Evolutionary conservation across 2,797 vertebrate species (phyloP), one percentile per base, ranked within the genome.

Genomic region (Molossus molossus): DNA sequence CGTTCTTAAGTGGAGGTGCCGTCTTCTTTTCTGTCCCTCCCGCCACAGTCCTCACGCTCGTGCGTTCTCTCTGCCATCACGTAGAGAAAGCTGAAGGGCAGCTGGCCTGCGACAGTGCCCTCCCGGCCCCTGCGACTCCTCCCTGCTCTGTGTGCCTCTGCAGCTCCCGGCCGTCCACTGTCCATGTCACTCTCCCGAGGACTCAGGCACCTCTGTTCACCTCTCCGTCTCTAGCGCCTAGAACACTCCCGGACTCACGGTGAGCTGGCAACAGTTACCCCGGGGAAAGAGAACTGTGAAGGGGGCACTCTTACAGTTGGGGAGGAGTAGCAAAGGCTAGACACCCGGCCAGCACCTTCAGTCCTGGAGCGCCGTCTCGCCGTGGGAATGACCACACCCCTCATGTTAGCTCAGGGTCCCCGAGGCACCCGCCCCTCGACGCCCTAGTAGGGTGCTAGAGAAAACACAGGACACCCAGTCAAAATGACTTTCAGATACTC

Each of bases 391-490:
- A 81, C 9, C 20, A 73, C 14, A 18, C 60, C 17, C 23, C 0
- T 33, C 15, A 4, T 0, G 0, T 7, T 37, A 53, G 9, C 70
- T 48, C 11, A 5, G 13, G 0, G 10, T 57, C 29, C 10, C 53
- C 13, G 14, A 27, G 27, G 21, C 45, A 0, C 45, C 80, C 4
- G 1, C 25, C 53, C 5, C 45, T 50, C 1, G 1, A 23, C 25
- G 6, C 45, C 53, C 15, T 18, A 1, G 55, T 6, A 4, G 17
- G 40, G 50, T n/a, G 70, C 67, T 33, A 27, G 70, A 33, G 13
- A 73, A 70, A n/a, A 40, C 5, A 18, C 5, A 45, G 11, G 33
- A 5, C 8, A 15, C 10, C 50, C 14, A 29, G 0, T 9, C 12
- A 25, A n/a, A 14, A 5, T 64, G 53, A 45, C 64, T 69, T 17